Percentiles rank a stretch among this genome's conserved stretches.
phyloP scores from a whole-genome alignment of 1,140 invertebrate species.

The Streblospio benedicti region DNA sequence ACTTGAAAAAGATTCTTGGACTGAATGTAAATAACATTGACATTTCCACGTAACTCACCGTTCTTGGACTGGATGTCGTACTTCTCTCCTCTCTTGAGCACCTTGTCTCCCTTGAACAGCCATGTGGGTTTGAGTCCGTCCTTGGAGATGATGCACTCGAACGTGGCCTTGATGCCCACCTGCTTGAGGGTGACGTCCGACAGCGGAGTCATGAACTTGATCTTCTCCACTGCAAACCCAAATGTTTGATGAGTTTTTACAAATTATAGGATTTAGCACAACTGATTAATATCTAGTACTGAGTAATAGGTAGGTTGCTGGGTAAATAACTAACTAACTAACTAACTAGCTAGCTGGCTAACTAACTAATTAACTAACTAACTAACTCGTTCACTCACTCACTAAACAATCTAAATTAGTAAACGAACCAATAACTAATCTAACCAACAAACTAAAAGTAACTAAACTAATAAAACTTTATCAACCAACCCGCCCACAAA shows the following conservation, averaged over 20 bases:
- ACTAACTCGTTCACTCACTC: no score
- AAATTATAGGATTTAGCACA: background rate
- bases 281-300: background rate
- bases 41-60: background rate
- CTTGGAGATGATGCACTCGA: conserved; percentile 53
- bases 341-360: no score
- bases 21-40: no score
- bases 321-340: no score
- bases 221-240: conserved; percentile 6
- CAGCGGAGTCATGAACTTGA: conserved; percentile 7
- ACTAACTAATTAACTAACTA: no score
- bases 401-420: no score
- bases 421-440: no score
- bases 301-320: no score
- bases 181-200: conserved; percentile 14
- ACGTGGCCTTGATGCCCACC: conserved; percentile 13
- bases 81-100: conserved; percentile 21
- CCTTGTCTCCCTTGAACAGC: conserved; percentile 62
- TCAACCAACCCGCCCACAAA: no score
- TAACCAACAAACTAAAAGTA: no score
- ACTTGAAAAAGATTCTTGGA: no score
- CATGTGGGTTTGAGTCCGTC: conserved; percentile 68
- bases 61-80: conserved; percentile 12
- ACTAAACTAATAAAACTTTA: no score
- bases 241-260: background rate